Base-by-base conservation (phyloP, 1,140 invertebrate genomes). In the Procambarus clarkii region DNA sequence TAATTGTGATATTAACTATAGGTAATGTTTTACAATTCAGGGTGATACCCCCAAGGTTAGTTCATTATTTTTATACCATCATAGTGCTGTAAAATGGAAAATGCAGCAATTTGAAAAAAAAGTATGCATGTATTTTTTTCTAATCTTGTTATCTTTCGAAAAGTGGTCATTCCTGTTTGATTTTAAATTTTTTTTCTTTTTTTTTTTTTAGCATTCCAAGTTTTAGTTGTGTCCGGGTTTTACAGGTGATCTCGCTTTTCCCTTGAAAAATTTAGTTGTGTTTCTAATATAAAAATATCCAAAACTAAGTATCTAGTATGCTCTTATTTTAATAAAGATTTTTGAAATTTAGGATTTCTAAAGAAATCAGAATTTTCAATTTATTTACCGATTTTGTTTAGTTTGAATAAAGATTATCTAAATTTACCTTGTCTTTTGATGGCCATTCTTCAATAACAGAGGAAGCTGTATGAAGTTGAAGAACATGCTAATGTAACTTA, bases 1-100 rank as follows among this genome's bases (percentile, higher is more conserved):
- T 48, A 74, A 85, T 85, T 85, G 83, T 85, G 83, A 85, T 85
- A 85, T 85, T 85, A 85, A 85, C 44, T 85, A 85, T 85, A 85
- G 64, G 24, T 81, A 50, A n/a, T 85, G 21, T 85, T 85, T 81
- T 81, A 81, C 54, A 50, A n/a, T 71, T 48, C 34, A 13, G 60
- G 83, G 83, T 71, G 69, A 74, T 46, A 48, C 24, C 9, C 48
- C 79, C 79, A 81, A 81, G 54, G 54, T 50, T 81, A 54, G 54
- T 58, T 81, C 48, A 81, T 54, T 81, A 54, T 54, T 81, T 81
- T 81, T 81, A 45, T 54, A 15, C 24, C 18, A 50, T 54, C 7
- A 9, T 54, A 79, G 44, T 34, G 46, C 21, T 50, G 48, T 81
- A 58, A 24, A 50, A 13, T 21, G 44, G 9, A 81, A 15, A 15